These are phyloP conservation scores for Seladonia tumulorum DNA, from an alignment of 2,888 invertebrate genomes.

Conservation along the genomic window DNA sequence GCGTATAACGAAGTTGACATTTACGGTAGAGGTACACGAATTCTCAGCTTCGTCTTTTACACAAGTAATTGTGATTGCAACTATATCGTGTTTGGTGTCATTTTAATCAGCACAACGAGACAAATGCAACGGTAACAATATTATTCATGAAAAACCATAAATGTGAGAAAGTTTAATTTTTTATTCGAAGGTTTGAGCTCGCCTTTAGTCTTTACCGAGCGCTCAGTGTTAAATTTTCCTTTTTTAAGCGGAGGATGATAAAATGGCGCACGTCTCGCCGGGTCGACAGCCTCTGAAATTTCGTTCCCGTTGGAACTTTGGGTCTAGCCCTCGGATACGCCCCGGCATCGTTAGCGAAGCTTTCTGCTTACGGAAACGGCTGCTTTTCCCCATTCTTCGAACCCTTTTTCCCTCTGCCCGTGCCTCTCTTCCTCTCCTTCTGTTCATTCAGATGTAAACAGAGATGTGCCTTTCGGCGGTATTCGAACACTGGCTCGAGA, in stretches of 20 bases:
- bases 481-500: slow-evolving; percentile 1
- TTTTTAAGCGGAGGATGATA: neutral
- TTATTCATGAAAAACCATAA: no score
- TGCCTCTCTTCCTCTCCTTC: neutral
- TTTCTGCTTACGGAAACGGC: slow-evolving; percentile 12
- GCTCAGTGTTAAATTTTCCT: neutral
- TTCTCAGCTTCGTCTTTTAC: no score
- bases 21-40: no score
- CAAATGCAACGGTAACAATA: no score
- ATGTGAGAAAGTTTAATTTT: neutral
- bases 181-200: no score
- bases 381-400: neutral
- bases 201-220: no score
- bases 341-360: slow-evolving; percentile 36
- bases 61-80: no score
- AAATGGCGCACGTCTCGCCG: neutral
- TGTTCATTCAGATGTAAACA: slow-evolving; percentile 38
- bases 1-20: no score
- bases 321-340: neutral
- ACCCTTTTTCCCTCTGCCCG: neutral
- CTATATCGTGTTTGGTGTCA: no score
- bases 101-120: no score
- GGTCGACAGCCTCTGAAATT: neutral
- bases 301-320: neutral
- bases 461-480: slow-evolving; percentile 25